Base-by-base conservation (phyloP, 2,797 vertebrate species). In the Denticeps clupeoides region DNA sequence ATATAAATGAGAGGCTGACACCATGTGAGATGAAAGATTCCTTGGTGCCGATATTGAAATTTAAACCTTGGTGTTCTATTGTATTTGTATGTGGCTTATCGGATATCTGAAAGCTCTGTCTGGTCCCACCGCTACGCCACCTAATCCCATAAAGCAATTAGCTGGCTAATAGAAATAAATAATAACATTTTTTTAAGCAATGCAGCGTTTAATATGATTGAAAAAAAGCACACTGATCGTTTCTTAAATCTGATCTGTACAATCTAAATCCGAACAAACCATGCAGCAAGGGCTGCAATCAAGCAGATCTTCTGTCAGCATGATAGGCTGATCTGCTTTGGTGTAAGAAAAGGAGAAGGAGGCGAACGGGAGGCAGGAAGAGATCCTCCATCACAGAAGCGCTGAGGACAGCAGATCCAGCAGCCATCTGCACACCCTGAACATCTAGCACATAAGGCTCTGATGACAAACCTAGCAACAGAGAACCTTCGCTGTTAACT, bases 301-400 rank as follows among this genome's bases (percentile, higher is more conserved):
- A 48, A 55, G 43, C 29, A 31, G 44, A 50, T 55, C 32, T 56
- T 59, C 64, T 63, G 57, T 67, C 61, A 62, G 53, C 57, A 45
- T 67, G 57, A 62, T 69, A 57, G 53, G n/a, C n/a, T n/a, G n/a
- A n/a, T n/a, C n/a, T n/a, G n/a, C n/a, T n/a, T 25, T 11, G 10
- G 27, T 8, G 10, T 27, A 28, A 28, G 27, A 10, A 4, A 28
- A 10, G 28, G 27, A 11, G 10, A 11, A 3, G n/a, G 27, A 9
- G 27, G 4, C 28, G 10, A 10, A 28, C 28, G 27, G 28, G 10
- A 12, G 28, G 31, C 28, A 11, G 9, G 3, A 11, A 4, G 10
- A 28, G 27, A 10, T 10, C 11, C 11, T 10, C 3, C 27, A 26
- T 25, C 24, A 11, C 10, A 28, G 27, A 28, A 28, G 27, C 11